Evolutionary conservation across 2,113 vertebrate genomes (phyloP).

Genomic region (Hystrix brachyura): DNA sequence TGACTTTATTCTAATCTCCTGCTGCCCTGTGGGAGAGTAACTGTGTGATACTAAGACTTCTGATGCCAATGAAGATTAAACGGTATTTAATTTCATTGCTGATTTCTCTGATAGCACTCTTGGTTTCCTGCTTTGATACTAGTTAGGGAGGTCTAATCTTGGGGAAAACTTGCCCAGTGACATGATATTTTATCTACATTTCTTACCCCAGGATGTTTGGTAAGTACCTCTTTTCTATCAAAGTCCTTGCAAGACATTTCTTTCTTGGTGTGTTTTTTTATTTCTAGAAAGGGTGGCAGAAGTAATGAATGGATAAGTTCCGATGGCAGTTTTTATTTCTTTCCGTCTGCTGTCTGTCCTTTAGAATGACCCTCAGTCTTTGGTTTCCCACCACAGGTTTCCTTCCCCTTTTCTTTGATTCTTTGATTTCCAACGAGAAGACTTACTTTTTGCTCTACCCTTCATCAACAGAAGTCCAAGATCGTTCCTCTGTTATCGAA

Average conservation of each 20-base stretch:
- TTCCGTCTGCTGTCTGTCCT: not conserved
- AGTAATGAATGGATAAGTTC: not conserved
- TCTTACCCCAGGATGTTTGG: conserved; percentile 11
- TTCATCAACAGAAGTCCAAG: not conserved
- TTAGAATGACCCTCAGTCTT: not conserved
- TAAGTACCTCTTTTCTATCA: not conserved
- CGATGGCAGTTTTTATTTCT: not conserved
- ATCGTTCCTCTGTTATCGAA: not conserved
- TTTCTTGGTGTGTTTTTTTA: not conserved
- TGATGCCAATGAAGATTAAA: not conserved
- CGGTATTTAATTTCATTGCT: not conserved
- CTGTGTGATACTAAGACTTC: not conserved
- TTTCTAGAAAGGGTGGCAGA: not conserved
- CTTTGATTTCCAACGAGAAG: not conserved
- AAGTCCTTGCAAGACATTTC: not conserved
- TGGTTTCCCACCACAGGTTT: not conserved
- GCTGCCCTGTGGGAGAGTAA: not conserved
- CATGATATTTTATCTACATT: conserved; percentile 17
- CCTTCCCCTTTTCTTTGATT: not conserved
- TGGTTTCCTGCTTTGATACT: conserved; percentile 35
- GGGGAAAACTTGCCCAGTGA: not conserved
- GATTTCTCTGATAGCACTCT: not conserved
- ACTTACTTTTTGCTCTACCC: not conserved
- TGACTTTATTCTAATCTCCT: not conserved
- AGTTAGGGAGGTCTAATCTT: not conserved